Evolutionary conservation across 2,797 vertebrate species (phyloP).

Genomic region (Centropyge bicolor): DNA sequence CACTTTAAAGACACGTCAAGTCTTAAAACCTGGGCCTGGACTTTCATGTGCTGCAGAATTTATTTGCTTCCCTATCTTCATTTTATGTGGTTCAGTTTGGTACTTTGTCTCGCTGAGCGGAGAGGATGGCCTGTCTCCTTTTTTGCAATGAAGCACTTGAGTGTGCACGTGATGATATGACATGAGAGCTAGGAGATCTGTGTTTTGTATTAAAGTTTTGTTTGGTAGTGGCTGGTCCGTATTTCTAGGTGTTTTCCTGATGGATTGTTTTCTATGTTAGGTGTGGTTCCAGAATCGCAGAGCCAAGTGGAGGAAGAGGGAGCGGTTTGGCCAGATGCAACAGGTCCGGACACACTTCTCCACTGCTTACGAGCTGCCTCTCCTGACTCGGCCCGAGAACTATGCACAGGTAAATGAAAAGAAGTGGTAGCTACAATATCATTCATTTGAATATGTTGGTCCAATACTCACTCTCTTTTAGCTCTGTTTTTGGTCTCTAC

Average conservation of each 20-base stretch:
- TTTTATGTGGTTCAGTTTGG: conserved; percentile 59
- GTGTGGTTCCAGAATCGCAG: conserved; percentile 99
- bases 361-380: conserved; percentile 95
- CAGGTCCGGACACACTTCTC: conserved; percentile 99
- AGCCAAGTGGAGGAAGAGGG: conserved; percentile 98
- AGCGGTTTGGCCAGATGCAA: conserved; percentile 99
- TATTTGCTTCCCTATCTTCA: conserved; percentile 72
- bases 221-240: conserved; percentile 12
- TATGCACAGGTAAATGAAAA: conserved; percentile 92
- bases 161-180: conserved; percentile 6
- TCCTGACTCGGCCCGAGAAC: conserved; percentile 97
- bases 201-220: conserved; percentile 15
- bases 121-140: conserved; percentile 34
- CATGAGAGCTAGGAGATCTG: conserved; percentile 18
- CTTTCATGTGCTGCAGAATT: conserved; percentile 84
- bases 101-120: conserved; percentile 30
- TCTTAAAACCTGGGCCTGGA: conserved; percentile 69
- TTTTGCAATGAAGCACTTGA: neutral
- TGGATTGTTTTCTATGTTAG: conserved; percentile 76
- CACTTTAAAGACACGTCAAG: conserved; percentile 85
- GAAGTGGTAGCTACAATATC: neutral
- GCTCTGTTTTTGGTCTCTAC: neutral
- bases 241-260: conserved; percentile 48
- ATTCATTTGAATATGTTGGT: neutral
- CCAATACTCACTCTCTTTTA: neutral